These are phyloP conservation scores for Zaprionus africanus DNA, from an alignment of 1,140 invertebrate genomes.

Conservation along the genomic window DNA sequence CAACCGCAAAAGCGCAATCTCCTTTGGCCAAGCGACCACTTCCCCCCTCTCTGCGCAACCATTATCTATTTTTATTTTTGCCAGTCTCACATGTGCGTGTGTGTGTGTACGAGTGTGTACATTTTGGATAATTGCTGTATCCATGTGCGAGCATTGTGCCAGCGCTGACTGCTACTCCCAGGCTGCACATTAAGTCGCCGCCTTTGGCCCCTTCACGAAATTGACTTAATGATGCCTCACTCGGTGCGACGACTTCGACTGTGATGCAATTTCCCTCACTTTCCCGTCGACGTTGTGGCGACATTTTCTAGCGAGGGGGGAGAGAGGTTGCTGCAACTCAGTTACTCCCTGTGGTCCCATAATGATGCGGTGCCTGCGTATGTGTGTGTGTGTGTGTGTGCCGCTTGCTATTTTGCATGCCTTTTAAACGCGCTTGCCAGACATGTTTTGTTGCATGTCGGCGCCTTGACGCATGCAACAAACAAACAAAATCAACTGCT, in stretches of 20 bases:
- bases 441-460: slow-evolving; percentile 32
- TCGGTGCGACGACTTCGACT: slow-evolving; percentile 32
- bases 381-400: slow-evolving; percentile 7
- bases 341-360: slow-evolving; percentile 59
- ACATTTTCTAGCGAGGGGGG: slow-evolving; percentile 32
- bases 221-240: slow-evolving; percentile 68
- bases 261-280: background rate
- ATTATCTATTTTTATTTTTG: slow-evolving; percentile 7
- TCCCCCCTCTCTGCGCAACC: too few species aligned
- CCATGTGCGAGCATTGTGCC: slow-evolving; percentile 40
- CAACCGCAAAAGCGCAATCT: slow-evolving; percentile 79
- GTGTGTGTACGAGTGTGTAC: slow-evolving; percentile 47
- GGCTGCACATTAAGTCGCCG: slow-evolving; percentile 60
- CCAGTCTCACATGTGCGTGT: background rate
- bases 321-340: slow-evolving; percentile 9
- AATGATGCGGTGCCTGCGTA: slow-evolving; percentile 67
- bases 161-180: slow-evolving; percentile 34
- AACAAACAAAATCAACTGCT: background rate
- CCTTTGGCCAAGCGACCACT: slow-evolving; percentile 14
- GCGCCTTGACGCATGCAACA: slow-evolving; percentile 42
- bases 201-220: slow-evolving; percentile 29
- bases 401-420: slow-evolving; percentile 30
- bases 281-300: slow-evolving; percentile 40
- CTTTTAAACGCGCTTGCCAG: slow-evolving; percentile 25
- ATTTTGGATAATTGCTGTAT: slow-evolving; percentile 69